Evolutionary conservation across 1,140 invertebrate genomes (phyloP), one percentile per base, ranked within the genome.

Genomic region (Zaprionus africanus): DNA sequence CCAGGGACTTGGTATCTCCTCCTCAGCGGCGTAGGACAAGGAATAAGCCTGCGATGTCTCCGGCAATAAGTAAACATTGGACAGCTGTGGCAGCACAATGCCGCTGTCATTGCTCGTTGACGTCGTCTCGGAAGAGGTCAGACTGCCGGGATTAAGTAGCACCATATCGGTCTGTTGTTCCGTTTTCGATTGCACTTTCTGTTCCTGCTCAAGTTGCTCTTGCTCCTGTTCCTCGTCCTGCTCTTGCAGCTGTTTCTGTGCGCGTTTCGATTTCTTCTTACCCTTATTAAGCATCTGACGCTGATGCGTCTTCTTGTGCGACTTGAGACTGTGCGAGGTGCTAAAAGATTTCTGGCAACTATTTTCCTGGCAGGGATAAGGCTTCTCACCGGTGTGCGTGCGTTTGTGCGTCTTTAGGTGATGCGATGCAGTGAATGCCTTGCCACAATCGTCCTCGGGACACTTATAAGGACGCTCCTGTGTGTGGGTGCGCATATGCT

Each of bases 401-500:
- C 92, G 76, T 11, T 73, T 94, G 86, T 98, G 97, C 5, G 96
- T 97, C 94, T 98, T 98, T 43, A 99, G 93, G 93, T 99, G 98
- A 94, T 99, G 98, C 53, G 97, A 98, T 17, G 97, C 97, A 7
- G 97, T 97, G 92, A 99, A 99, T 0, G 97, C 96, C 92, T 98
- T 98, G 28, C 96, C 96, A 92, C 98, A 99, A 24, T 97, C 97
- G 79, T 96, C 95, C 91, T 96, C 95, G 58, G 94, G 93, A 90
- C 97, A 98, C 92, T 96, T 97, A 94, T 97, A 99, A 2, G 97
- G 97, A 90, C 97, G 95, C 93, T 98, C 97, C 93, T 98, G 96
- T 61, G 98, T 98, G 86, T 99, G 98, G 51, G 97, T 98, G 67
- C 98, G 94, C 81, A 96, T 95, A 93, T 99, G 98, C 95, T 99